Evolutionary conservation across 2,888 invertebrate genomes (phyloP), one percentile per base, ranked within the genome.

Genomic region (Drosophila cracens): DNA sequence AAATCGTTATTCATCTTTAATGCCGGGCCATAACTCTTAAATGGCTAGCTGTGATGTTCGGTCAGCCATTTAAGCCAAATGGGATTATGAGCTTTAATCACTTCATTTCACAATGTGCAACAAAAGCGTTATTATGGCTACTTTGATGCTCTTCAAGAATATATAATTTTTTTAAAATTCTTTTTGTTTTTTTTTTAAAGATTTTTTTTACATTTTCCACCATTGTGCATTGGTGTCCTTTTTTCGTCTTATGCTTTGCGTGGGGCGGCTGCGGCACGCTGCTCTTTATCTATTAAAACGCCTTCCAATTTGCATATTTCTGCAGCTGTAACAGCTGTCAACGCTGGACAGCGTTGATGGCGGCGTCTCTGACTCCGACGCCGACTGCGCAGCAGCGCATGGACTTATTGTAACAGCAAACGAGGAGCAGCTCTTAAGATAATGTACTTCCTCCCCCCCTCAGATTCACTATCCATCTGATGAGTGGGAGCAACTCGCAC

Each of bases 261-360:
- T 65, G 56, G 69, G 62, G 40, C 64, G 57, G 67, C 69, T 62
- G 76, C 72, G 86, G 87, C 84, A 82, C 87, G 84, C 77, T 87
- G 86, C 86, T 83, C 87, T 87, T 87, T 87, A 80, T 88, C 90
- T 90, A 90, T 88, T 90, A 90, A 88, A 86, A 90, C 87, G 87
- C 84, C 90, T 80, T 84, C 90, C 81, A 89, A 90, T 89, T 89
- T 90, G 89, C 90, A 89, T 89, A 90, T 88, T 84, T 83, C 83
- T 86, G 86, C 90, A 83, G 90, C 88, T 89, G 90, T 84, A 90
- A 74, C 87, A 87, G 90, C 87, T 87, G 87, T 87, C 90, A 87
- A 88, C 87, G 83, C 85, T 79, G 82, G 87, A 84, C 85, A 81
- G 70, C 62, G 67, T 70, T 71, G 74, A 65, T 79, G 68, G 61